Percentiles rank a stretch among this genome's conserved stretches.
Evolutionary conservation across 2,888 invertebrate genomes (phyloP).

Genomic region (Yponomeuta sedellus): DNA sequence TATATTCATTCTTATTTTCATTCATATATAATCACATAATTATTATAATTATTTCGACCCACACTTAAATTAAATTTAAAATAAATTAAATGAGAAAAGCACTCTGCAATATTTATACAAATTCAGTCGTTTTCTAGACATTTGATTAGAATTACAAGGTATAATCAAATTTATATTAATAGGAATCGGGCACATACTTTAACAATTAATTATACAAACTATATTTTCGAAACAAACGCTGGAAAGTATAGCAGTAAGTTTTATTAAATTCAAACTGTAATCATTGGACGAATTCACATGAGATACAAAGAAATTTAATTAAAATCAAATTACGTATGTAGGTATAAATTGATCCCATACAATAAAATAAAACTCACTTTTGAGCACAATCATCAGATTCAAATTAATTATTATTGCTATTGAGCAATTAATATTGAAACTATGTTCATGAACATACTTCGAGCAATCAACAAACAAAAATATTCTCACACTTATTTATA

Average conservation of each 20-base stretch:
- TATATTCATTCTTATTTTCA: conserved; percentile 67
- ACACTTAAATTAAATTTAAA: conserved; percentile 71
- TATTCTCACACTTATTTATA: not conserved
- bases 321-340: conserved; percentile 52
- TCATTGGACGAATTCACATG: conserved; percentile 11
- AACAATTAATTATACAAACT: conserved; percentile 49
- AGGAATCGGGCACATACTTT: conserved; percentile 71
- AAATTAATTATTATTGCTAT: conserved; percentile 46
- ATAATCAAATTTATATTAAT: conserved; percentile 71
- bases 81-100: conserved; percentile 68
- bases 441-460: conserved; percentile 15
- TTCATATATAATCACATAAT: conserved; percentile 74
- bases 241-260: not conserved
- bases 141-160: conserved; percentile 68
- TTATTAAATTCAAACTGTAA: conserved; percentile 1
- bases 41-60: conserved; percentile 67
- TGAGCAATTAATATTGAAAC: conserved; percentile 55
- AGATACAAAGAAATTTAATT: conserved; percentile 21
- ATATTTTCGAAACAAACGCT: conserved; percentile 19
- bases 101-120: conserved; percentile 73
- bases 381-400: conserved; percentile 67
- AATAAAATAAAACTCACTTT: conserved; percentile 53
- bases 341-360: conserved; percentile 47
- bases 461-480: conserved; percentile 9
- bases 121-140: conserved; percentile 71